Conservation (phyloP, 2,888 invertebrate species). For the Limnephilus rhombicus region DNA sequence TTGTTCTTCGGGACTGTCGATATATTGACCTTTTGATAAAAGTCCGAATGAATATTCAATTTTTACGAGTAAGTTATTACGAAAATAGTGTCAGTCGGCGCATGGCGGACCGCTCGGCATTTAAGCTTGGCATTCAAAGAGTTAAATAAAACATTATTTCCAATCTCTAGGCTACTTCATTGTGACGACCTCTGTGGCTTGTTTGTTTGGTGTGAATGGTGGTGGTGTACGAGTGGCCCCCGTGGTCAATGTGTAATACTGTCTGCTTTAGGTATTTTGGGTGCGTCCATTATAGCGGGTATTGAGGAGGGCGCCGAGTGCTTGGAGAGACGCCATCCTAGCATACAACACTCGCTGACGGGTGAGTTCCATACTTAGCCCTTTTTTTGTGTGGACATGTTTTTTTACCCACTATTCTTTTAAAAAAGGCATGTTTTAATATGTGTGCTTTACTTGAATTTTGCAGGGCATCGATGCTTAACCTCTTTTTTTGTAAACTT, state of each 20-base stretch:
- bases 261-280: conserved; percentile 41
- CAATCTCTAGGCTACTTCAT: not conserved
- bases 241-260: not conserved
- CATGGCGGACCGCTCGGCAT: no score
- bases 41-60: no score
- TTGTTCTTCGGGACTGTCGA: no score
- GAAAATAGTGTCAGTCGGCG: no score
- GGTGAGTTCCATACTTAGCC: conserved; percentile 44
- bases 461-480: no score
- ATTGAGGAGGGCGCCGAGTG: conserved; percentile 83
- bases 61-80: no score
- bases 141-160: not conserved
- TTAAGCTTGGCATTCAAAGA: no score
- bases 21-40: no score
- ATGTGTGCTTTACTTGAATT: no score
- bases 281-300: conserved; percentile 70
- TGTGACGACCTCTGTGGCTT: not conserved
- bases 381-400: not conserved
- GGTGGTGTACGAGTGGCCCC: not conserved
- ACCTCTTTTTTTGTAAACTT: not conserved
- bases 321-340: conserved; percentile 71
- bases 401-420: no score
- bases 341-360: conserved; percentile 63
- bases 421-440: no score
- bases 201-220: not conserved